phyloP scores from a whole-genome alignment of 2,797 vertebrate genomes.

The Argyrosomus regius region DNA sequence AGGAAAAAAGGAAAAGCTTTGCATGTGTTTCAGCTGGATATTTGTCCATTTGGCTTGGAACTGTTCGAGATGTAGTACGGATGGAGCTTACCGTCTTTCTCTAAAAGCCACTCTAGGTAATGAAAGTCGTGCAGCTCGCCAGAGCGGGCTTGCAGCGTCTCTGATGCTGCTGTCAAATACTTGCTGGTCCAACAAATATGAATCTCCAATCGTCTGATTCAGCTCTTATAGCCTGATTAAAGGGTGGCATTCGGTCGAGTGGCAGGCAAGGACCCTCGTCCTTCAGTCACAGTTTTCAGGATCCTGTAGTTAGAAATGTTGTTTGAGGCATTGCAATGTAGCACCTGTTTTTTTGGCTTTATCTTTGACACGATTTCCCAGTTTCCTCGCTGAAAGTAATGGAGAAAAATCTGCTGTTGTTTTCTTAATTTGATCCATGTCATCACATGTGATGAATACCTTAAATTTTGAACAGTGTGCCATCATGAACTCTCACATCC shows the following conservation, averaged over 20 bases:
- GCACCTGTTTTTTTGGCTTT: not conserved
- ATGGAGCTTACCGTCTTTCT: slow-evolving; percentile 60
- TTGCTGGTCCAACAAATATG: slow-evolving; percentile 86
- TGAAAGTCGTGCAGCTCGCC: slow-evolving; percentile 81
- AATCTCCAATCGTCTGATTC: slow-evolving; percentile 81
- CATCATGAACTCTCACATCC: slow-evolving; percentile 40
- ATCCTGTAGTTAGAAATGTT: slow-evolving; percentile 18
- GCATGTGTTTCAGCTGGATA: slow-evolving; percentile 55
- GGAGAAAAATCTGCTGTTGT: not conserved
- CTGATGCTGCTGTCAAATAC: slow-evolving; percentile 81
- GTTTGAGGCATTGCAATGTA: not conserved
- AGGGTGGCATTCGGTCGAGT: slow-evolving; percentile 64
- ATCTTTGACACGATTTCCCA: not conserved
- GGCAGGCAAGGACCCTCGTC: slow-evolving; percentile 37
- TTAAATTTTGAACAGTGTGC: slow-evolving; percentile 31
- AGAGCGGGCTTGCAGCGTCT: slow-evolving; percentile 72
- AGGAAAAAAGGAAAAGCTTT: slow-evolving; percentile 45
- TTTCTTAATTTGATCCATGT: slow-evolving; percentile 35
- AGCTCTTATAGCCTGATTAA: slow-evolving; percentile 79
- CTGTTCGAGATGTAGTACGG: slow-evolving; percentile 59
- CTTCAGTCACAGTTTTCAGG: slow-evolving; percentile 15
- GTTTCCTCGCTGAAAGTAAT: slow-evolving; percentile 9
- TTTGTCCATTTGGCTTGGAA: slow-evolving; percentile 70
- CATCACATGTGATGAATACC: slow-evolving; percentile 18
- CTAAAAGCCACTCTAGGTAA: slow-evolving; percentile 86